These are phyloP conservation scores for Pecten maximus DNA, from an alignment of 2,888 invertebrate genomes.

Conservation along the genomic window DNA sequence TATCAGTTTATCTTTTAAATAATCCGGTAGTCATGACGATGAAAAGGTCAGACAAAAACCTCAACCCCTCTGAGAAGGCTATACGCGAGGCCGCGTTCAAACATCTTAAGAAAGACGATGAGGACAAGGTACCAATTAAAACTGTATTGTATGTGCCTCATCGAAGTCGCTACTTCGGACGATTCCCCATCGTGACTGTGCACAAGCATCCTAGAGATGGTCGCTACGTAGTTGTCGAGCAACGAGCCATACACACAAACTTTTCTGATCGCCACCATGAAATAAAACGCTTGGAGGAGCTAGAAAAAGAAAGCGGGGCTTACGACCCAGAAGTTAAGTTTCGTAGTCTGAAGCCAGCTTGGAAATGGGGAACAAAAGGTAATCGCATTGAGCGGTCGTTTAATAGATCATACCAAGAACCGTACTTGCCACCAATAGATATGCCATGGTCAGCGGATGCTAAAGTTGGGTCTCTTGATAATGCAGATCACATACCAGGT, in stretches of 20 bases:
- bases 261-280: conserved; percentile 53
- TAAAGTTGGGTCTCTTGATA: too few species aligned
- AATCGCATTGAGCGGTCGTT: conserved; percentile 63
- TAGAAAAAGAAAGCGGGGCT: conserved; percentile 38
- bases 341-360: conserved; percentile 62
- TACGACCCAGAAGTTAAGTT: conserved; percentile 41
- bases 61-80: neutral
- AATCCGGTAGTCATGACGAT: too few species aligned
- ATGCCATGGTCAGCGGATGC: conserved; percentile 48
- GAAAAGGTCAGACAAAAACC: neutral
- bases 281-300: conserved; percentile 36
- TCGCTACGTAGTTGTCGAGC: conserved; percentile 72
- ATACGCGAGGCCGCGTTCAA: neutral
- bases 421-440: conserved; percentile 65
- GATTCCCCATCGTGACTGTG: conserved; percentile 67
- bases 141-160: conserved; percentile 68
- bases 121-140: conserved; percentile 59
- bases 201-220: conserved; percentile 66
- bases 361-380: conserved; percentile 65
- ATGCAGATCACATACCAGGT: conserved; percentile 55
- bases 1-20: neutral
- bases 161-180: conserved; percentile 59
- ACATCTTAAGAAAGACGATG: conserved; percentile 53
- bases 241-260: conserved; percentile 67
- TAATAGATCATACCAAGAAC: conserved; percentile 61